phyloP scores from a whole-genome alignment of 2,113 vertebrate species.

The Oryzias melastigma region DNA sequence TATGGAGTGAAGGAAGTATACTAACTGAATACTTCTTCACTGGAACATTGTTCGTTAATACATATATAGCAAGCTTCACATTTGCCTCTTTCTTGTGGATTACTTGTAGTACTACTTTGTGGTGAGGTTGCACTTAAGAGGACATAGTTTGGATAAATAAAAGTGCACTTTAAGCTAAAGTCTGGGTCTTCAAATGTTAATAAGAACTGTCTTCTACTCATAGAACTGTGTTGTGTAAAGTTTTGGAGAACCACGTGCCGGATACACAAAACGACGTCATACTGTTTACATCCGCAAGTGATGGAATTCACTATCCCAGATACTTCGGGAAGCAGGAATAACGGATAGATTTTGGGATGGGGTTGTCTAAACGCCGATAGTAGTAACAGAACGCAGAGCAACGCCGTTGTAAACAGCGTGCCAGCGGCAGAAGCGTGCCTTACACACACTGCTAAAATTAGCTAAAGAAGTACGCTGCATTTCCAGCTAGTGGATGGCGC shows the following conservation, averaged over 20 bases:
- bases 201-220: neutral
- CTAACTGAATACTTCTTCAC: too few species aligned
- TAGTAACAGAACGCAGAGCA: too few species aligned
- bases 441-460: slow-evolving; percentile 10
- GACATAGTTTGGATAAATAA: too few species aligned
- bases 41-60: too few species aligned
- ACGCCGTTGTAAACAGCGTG: neutral
- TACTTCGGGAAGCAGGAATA: neutral
- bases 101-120: too few species aligned
- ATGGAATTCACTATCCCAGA: slow-evolving; percentile 18
- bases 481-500: slow-evolving; percentile 22
- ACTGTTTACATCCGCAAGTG: slow-evolving; percentile 72
- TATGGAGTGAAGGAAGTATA: too few species aligned
- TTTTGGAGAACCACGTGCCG: slow-evolving; percentile 53
- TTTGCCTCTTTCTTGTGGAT: too few species aligned
- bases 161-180: too few species aligned
- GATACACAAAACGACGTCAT: slow-evolving; percentile 58
- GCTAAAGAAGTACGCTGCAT: slow-evolving; percentile 1
- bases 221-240: slow-evolving; percentile 5
- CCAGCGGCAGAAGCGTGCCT: neutral
- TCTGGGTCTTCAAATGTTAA: too few species aligned
- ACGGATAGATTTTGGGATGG: too few species aligned
- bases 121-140: too few species aligned
- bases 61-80: too few species aligned
- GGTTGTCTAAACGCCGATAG: neutral